Conservation (phyloP, 2,888 invertebrate species). For the Eupithecia tripunctaria region DNA sequence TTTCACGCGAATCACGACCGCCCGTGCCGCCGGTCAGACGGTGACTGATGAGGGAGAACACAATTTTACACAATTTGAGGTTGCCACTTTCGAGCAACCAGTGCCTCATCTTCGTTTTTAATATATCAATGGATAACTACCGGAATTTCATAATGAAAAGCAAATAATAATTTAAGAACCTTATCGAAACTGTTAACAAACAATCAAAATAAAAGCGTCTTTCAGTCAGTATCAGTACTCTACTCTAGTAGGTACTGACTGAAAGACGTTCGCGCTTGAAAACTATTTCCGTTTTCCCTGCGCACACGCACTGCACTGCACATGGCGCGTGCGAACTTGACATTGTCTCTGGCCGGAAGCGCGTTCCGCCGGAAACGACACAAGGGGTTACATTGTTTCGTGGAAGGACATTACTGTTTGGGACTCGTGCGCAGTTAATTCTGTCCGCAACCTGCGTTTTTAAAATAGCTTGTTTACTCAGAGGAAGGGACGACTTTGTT, state of each 20-base stretch:
- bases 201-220: no score
- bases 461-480: constrained; percentile 48
- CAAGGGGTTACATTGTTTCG: constrained; percentile 77
- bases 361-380: constrained; percentile 63
- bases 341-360: constrained; percentile 72
- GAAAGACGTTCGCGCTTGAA: no score
- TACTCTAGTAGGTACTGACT: no score
- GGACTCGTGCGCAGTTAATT: constrained; percentile 51
- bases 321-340: constrained; percentile 71
- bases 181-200: not conserved
- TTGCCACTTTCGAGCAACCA: no score
- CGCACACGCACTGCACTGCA: constrained; percentile 42
- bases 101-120: not conserved
- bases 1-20: no score
- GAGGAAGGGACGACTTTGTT: constrained; percentile 38
- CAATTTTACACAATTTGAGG: no score
- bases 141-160: not conserved
- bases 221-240: no score
- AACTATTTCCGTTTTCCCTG: constrained; percentile 39
- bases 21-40: no score
- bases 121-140: no score
- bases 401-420: constrained; percentile 60
- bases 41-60: no score
- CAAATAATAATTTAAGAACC: not conserved
- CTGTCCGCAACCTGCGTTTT: constrained; percentile 49